phyloP scores from a whole-genome alignment of 2,113 vertebrate genomes.

The Pipa parva region DNA sequence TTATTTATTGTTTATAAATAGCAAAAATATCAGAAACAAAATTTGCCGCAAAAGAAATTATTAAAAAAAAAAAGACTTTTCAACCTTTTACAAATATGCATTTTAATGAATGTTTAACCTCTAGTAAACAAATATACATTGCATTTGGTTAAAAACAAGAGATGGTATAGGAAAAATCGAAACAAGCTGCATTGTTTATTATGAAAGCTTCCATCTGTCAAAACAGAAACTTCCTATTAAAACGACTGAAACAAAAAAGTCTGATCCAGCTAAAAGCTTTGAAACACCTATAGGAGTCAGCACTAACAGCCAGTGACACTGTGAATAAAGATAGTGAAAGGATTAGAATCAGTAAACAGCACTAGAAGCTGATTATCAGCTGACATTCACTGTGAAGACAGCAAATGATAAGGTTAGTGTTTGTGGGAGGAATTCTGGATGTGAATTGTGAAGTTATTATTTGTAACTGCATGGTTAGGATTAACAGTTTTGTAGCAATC shows the following conservation, averaged over 20 bases:
- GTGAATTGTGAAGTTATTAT: slow-evolving; percentile 1
- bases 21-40: not conserved
- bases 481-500: not conserved
- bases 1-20: not conserved
- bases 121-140: too few relatives aligned
- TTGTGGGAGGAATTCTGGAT: slow-evolving; percentile 3
- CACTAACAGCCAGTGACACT: slow-evolving; percentile 18
- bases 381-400: not conserved
- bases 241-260: slow-evolving; percentile 34
- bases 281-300: slow-evolving; percentile 30
- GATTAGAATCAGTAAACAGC: slow-evolving; percentile 1
- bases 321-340: slow-evolving; percentile 30
- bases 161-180: too few relatives aligned
- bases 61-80: not conserved
- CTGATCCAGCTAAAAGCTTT: slow-evolving; percentile 41
- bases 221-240: slow-evolving; percentile 29
- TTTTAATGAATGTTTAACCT: not conserved
- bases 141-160: too few relatives aligned
- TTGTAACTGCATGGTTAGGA: not conserved
- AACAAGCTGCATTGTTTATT: not conserved
- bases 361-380: slow-evolving; percentile 16
- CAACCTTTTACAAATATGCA: not conserved
- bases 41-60: not conserved
- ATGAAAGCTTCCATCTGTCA: not conserved
- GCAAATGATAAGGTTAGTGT: not conserved